Conservation (phyloP, 1,140 invertebrate species). For the Megalonaias nervosa region DNA sequence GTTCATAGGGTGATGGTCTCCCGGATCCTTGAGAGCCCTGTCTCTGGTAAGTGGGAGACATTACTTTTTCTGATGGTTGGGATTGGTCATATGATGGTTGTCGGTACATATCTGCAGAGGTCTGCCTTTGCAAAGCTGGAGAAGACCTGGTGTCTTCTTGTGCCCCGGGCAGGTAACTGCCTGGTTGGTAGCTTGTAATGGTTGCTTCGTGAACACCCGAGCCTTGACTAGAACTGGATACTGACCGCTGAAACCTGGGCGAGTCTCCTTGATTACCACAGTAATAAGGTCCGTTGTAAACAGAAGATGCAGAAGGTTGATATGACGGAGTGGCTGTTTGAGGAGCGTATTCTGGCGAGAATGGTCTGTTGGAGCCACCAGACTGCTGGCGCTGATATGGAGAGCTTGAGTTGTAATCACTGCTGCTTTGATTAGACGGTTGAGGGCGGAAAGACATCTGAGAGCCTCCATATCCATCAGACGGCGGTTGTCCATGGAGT, state of each 20-base stretch:
- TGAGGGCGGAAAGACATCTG: too few relatives aligned
- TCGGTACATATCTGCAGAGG: slow-evolving; percentile 17
- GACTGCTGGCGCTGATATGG: slow-evolving; percentile 31
- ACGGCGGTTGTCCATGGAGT: too few relatives aligned
- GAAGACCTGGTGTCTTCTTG: slow-evolving; percentile 26
- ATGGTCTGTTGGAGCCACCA: slow-evolving; percentile 23
- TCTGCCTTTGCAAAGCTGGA: slow-evolving; percentile 22
- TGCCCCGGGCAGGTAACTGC: slow-evolving; percentile 14
- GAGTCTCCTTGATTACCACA: background rate
- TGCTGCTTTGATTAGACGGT: too few relatives aligned
- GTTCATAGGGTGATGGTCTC: slow-evolving; percentile 7
- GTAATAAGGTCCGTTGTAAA: too few relatives aligned
- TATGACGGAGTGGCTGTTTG: too few relatives aligned
- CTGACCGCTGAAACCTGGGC: slow-evolving; percentile 22
- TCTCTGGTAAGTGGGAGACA: slow-evolving; percentile 34
- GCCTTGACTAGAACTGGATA: background rate
- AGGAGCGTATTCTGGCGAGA: too few relatives aligned
- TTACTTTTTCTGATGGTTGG: background rate
- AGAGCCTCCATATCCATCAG: too few relatives aligned
- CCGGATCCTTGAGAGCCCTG: slow-evolving; percentile 32
- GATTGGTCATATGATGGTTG: slow-evolving; percentile 20
- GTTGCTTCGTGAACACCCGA: slow-evolving; percentile 24
- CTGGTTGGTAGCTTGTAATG: slow-evolving; percentile 15
- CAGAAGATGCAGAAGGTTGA: too few relatives aligned
- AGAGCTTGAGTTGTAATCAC: background rate